Percentiles rank a stretch among this genome's conserved stretches.
phyloP scores from a whole-genome alignment of 2,888 invertebrate genomes.

The Macaria liturata region DNA sequence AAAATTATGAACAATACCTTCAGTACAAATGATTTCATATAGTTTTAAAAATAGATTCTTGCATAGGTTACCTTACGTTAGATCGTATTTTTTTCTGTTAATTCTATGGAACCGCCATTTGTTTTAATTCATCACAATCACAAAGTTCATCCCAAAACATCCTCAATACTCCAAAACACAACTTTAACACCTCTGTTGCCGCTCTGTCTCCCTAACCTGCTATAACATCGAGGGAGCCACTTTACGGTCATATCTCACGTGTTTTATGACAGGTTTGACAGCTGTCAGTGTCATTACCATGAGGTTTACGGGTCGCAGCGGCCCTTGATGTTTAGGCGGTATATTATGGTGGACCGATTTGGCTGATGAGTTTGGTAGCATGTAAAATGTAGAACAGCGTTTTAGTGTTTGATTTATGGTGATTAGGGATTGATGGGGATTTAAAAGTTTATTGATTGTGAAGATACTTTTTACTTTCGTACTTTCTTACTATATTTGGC shows the following conservation, averaged over 20 bases:
- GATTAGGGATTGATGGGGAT: neutral
- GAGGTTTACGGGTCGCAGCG: slow-evolving; percentile 21
- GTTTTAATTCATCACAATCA: too few relatives aligned
- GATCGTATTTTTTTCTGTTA: too few relatives aligned
- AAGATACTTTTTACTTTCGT: too few relatives aligned
- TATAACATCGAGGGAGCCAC: slow-evolving; percentile 12
- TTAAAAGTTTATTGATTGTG: too few relatives aligned
- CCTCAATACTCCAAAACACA: too few relatives aligned
- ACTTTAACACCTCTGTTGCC: neutral
- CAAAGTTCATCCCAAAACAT: too few relatives aligned
- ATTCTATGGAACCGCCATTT: too few relatives aligned
- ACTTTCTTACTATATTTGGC: too few relatives aligned
- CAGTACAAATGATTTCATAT: too few relatives aligned
- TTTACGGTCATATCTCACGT: slow-evolving; percentile 23
- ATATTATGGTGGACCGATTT: slow-evolving; percentile 9
- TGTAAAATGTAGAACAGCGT: neutral
- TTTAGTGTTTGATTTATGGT: neutral
- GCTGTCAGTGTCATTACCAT: slow-evolving; percentile 22
- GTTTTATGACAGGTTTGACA: slow-evolving; percentile 32
- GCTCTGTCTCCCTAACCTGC: slow-evolving; percentile 5
- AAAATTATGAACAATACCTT: too few relatives aligned
- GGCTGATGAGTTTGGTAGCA: slow-evolving; percentile 8
- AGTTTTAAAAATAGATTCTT: too few relatives aligned
- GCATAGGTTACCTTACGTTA: too few relatives aligned
- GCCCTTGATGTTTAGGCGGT: slow-evolving; percentile 15